These are phyloP conservation scores for Channa argus DNA, from an alignment of 2,113 vertebrate genomes.

Conservation along the genomic window DNA sequence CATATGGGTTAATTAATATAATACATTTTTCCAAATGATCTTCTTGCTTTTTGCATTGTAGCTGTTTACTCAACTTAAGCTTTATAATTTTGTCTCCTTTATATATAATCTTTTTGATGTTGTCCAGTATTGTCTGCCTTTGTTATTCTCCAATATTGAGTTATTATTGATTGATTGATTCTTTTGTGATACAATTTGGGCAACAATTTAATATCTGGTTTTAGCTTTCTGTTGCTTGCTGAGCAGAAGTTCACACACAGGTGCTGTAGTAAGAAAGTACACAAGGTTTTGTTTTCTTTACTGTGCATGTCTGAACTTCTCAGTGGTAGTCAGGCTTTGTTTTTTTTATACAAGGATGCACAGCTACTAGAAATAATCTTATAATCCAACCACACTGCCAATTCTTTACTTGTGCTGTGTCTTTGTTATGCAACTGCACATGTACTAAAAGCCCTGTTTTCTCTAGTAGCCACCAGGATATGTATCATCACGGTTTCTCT, in stretches of 20 bases:
- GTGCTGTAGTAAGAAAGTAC: not conserved
- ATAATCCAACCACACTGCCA: not conserved
- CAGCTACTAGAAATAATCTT: not conserved
- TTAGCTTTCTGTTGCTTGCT: not conserved
- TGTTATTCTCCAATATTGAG: too few species aligned
- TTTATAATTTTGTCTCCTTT: too few species aligned
- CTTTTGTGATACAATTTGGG: too few species aligned
- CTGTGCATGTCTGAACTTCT: not conserved
- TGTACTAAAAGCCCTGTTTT: not conserved
- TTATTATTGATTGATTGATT: too few species aligned
- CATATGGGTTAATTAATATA: too few species aligned
- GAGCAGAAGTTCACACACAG: not conserved
- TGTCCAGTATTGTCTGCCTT: too few species aligned
- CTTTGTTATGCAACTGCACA: not conserved
- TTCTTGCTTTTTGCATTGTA: too few species aligned
- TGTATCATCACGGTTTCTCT: not conserved
- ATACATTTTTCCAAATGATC: too few species aligned
- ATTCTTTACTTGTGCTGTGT: not conserved
- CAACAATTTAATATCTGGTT: too few species aligned
- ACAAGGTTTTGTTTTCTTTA: not conserved
- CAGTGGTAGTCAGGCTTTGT: not conserved
- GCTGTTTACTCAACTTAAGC: too few species aligned
- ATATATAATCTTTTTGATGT: too few species aligned
- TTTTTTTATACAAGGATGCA: not conserved
- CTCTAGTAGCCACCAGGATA: not conserved